Evolutionary conservation across 2,113 vertebrate genomes (phyloP).

Genomic region (Psammodynastes pulverulentus): DNA sequence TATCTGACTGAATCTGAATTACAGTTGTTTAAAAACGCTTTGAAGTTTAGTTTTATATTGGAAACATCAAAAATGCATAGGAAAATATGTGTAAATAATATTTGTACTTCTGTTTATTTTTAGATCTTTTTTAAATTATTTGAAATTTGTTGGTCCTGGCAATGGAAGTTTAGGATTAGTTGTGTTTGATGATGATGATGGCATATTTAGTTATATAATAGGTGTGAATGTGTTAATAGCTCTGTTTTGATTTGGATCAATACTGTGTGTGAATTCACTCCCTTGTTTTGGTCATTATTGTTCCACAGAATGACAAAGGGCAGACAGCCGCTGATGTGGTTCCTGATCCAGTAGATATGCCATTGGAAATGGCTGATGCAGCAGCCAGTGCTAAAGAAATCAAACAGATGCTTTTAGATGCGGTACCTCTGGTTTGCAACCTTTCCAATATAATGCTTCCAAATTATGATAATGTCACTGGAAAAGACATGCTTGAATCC

Average conservation of each 20-base stretch:
- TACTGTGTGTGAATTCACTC: neutral
- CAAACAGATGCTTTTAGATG: conserved; percentile 78
- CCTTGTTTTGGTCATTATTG: neutral
- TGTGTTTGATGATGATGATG: neutral
- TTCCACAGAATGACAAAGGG: conserved; percentile 85
- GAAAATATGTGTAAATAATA: neutral
- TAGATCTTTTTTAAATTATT: neutral
- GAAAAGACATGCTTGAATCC: conserved; percentile 73
- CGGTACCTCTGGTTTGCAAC: conserved; percentile 73
- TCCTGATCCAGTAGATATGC: conserved; percentile 92
- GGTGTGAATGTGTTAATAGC: neutral
- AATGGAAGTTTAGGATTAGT: neutral
- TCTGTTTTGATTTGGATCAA: neutral
- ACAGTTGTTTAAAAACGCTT: neutral
- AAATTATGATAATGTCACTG: conserved; percentile 61
- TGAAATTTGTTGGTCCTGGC: neutral
- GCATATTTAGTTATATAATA: neutral
- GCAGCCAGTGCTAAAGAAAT: conserved; percentile 88
- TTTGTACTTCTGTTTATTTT: neutral
- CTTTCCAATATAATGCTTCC: conserved; percentile 68
- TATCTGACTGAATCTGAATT: neutral
- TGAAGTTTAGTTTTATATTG: neutral
- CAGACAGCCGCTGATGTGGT: conserved; percentile 88
- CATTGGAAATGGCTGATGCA: conserved; percentile 91
- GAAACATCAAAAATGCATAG: neutral